These are phyloP conservation scores for Marisa cornuarietis DNA, from an alignment of 1,140 invertebrate species.

Conservation along the genomic window DNA sequence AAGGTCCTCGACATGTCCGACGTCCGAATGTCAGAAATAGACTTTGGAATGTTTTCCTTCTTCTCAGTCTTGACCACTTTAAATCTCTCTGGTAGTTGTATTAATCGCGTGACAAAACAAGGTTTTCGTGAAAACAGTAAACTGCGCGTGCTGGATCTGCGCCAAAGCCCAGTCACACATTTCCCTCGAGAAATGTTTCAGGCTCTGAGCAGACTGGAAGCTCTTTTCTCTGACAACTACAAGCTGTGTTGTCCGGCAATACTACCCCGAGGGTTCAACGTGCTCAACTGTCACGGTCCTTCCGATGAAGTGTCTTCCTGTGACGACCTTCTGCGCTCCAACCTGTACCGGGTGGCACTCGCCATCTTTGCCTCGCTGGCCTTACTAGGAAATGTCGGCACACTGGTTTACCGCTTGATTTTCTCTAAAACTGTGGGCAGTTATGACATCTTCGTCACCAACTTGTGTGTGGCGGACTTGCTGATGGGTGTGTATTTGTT, in stretches of 20 bases:
- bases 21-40: no score
- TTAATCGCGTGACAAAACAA: constrained; percentile 23
- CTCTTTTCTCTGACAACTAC: constrained; percentile 19
- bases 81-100: constrained; percentile 31
- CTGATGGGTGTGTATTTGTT: constrained; percentile 56
- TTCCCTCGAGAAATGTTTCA: constrained; percentile 17
- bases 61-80: constrained; percentile 19
- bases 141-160: constrained; percentile 25
- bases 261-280: constrained; percentile 23
- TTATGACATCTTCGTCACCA: constrained; percentile 42
- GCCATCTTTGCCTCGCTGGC: constrained; percentile 32
- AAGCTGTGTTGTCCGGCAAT: constrained; percentile 30
- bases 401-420: constrained; percentile 35
- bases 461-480: constrained; percentile 50
- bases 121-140: constrained; percentile 30
- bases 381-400: constrained; percentile 41
- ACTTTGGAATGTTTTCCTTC: no score
- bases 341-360: no score
- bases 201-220: constrained; percentile 28
- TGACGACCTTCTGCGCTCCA: no score
- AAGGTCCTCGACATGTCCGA: no score
- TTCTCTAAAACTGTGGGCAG: constrained; percentile 12
- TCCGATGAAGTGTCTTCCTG: no score
- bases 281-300: no score
- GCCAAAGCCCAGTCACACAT: constrained; percentile 36